These are phyloP conservation scores for Pseudomyrmex cubaensis DNA, from an alignment of 1,140 invertebrate genomes.

Conservation along the genomic window DNA sequence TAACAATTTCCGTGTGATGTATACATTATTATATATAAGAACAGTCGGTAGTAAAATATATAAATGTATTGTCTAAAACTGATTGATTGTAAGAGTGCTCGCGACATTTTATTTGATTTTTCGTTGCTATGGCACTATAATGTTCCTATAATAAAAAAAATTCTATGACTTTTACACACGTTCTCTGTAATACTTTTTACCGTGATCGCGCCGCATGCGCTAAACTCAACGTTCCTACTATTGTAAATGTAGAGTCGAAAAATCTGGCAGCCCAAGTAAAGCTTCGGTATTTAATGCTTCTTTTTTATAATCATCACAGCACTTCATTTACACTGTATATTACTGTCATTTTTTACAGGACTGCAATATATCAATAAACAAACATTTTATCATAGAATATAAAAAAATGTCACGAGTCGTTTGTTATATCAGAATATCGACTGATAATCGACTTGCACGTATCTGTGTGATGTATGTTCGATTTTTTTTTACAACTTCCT, in stretches of 20 bases:
- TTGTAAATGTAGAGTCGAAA: conserved; percentile 65
- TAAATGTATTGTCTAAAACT: conserved; percentile 72
- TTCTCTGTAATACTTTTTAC: conserved; percentile 58
- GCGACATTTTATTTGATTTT: conserved; percentile 70
- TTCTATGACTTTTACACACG: conserved; percentile 62
- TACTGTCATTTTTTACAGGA: conserved; percentile 39
- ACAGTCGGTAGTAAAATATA: conserved; percentile 61
- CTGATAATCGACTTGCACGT: neutral
- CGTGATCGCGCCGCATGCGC: conserved; percentile 52
- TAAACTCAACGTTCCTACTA: conserved; percentile 69
- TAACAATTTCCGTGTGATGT: conserved; percentile 41
- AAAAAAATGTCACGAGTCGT: conserved; percentile 22
- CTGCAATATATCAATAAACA: conserved; percentile 37
- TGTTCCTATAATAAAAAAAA: conserved; percentile 63
- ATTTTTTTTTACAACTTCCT: conserved; percentile 6
- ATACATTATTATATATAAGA: neutral
- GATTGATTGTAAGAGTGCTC: conserved; percentile 63
- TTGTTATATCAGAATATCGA: conserved; percentile 40
- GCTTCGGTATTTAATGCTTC: conserved; percentile 22
- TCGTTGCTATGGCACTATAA: conserved; percentile 77
- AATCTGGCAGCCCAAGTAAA: conserved; percentile 70
- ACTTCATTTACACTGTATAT: conserved; percentile 37
- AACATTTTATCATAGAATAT: conserved; percentile 33
- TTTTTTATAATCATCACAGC: conserved; percentile 35
- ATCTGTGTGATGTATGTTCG: too few species aligned